Base-by-base conservation (phyloP, 2,113 vertebrate genomes). In the Condylura cristata region DNA sequence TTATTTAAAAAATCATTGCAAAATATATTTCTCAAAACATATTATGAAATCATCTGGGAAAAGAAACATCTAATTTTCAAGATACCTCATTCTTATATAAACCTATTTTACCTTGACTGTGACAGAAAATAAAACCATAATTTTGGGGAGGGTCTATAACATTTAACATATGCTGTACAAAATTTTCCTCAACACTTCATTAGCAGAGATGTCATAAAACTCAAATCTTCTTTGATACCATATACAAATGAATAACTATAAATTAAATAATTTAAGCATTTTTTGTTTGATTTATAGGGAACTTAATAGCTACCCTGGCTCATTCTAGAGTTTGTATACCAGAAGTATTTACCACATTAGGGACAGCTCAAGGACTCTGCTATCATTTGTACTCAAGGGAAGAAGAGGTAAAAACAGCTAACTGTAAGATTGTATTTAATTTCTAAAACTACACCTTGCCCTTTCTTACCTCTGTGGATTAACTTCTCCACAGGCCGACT, bases 271-370 rank as follows among this genome's bases (percentile, higher is more conserved):
- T 16, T 58, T 22, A 76, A 16, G 6, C 10, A 2, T 46, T 78
- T 66, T 90, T 66, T 66, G 12, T 75, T 93, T 91, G 72, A 86
- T 95, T 92, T 91, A 10, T 78, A 99, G 98, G 98, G 37, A 97
- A 98, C 86, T 95, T 98, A 39, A 96, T 99, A 90, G 97, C 98
- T 56, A 98, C 97, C 88, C 86, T 99, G 92, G 97, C 97, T 93
- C 98, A 98, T 92, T 97, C 97, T 17, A 97, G 98, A 97, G 96
- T 96, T 88, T 98, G 98, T 63, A 97, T 98, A 95, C 97, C 98
- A 80, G 98, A 98, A 79, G 98, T 97, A 63, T 98, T 99, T 58
- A 95, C 97, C 44, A 95, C 97, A 18, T 61, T 98, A 96, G 98
- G 98, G 61, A 97, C 98, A 14, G 66, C 98, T 71, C 97, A 98